These are phyloP conservation scores for Oppia nitens DNA, from an alignment of 1,140 invertebrate species.

Conservation along the genomic window DNA sequence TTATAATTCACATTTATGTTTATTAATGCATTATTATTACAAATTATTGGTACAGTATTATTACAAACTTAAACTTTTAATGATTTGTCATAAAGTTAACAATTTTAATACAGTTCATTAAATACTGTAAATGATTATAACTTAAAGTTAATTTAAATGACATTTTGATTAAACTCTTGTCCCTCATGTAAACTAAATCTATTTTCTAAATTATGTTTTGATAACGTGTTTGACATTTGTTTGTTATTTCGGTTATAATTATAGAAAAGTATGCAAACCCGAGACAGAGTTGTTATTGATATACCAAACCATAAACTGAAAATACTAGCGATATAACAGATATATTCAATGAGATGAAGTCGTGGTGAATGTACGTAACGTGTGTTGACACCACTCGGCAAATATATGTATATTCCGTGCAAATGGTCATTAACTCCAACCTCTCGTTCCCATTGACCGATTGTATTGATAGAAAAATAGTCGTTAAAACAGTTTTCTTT, in stretches of 20 bases:
- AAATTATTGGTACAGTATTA: too few relatives aligned
- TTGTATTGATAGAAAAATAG: neutral
- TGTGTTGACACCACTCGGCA: conserved; percentile 7
- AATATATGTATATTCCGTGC: conserved; percentile 6
- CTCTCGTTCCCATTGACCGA: conserved; percentile 4
- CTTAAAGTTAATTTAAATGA: too few relatives aligned
- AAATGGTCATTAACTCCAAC: neutral
- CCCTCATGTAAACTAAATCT: too few relatives aligned
- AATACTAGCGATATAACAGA: conserved; percentile 9
- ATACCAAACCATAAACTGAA: conserved; percentile 14
- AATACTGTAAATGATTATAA: too few relatives aligned
- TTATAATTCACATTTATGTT: too few relatives aligned
- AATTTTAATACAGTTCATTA: too few relatives aligned
- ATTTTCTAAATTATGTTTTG: too few relatives aligned
- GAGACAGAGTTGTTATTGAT: conserved; percentile 8
- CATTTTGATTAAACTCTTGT: too few relatives aligned
- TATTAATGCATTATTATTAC: too few relatives aligned
- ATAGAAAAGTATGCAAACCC: neutral
- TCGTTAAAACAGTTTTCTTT: conserved; percentile 4
- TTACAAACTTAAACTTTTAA: too few relatives aligned
- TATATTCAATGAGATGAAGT: conserved; percentile 7
- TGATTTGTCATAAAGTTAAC: too few relatives aligned
- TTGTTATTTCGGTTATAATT: neutral
- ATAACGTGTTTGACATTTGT: too few relatives aligned
- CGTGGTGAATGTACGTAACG: conserved; percentile 8